These are phyloP conservation scores for Pomphorhynchus laevis DNA, from an alignment of 1,140 invertebrate genomes.

Conservation along the genomic window DNA sequence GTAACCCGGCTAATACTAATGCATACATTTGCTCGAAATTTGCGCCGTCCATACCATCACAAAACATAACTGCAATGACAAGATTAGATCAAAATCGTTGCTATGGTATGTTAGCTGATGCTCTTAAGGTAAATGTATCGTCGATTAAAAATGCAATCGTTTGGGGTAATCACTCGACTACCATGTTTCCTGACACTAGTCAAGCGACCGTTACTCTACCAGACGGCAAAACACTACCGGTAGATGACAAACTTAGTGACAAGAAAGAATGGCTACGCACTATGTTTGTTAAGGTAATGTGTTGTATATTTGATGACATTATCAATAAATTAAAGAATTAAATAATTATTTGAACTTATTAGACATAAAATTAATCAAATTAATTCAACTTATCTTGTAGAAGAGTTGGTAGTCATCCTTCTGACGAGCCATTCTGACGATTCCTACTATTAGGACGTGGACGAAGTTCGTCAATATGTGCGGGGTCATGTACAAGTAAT, in stretches of 20 bases:
- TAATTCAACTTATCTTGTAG: neutral
- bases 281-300: slow-evolving; percentile 33
- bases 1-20: slow-evolving; percentile 97
- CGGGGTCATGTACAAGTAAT: no score
- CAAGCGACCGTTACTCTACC: slow-evolving; percentile 28
- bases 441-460: no score
- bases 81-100: slow-evolving; percentile 86
- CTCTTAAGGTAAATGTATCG: slow-evolving; percentile 27
- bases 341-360: no score
- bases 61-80: slow-evolving; percentile 92
- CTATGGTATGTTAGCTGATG: slow-evolving; percentile 31
- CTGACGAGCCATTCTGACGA: no score
- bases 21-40: slow-evolving; percentile 73
- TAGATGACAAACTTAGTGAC: slow-evolving; percentile 39
- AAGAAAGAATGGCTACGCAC: slow-evolving; percentile 37
- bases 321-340: no score
- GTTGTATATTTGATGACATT: neutral
- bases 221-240: slow-evolving; percentile 24
- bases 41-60: slow-evolving; percentile 52
- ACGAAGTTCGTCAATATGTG: no score
- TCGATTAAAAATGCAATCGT: slow-evolving; percentile 62
- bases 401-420: no score
- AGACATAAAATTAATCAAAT: neutral
- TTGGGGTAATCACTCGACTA: slow-evolving; percentile 97
- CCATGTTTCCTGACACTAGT: slow-evolving; percentile 76